A percentile compares a stretch with the other conserved stretches of the same genome.
These are phyloP conservation scores for Loripinus fragilis DNA, from an alignment of 2,888 invertebrate species.

Conservation along the genomic window DNA sequence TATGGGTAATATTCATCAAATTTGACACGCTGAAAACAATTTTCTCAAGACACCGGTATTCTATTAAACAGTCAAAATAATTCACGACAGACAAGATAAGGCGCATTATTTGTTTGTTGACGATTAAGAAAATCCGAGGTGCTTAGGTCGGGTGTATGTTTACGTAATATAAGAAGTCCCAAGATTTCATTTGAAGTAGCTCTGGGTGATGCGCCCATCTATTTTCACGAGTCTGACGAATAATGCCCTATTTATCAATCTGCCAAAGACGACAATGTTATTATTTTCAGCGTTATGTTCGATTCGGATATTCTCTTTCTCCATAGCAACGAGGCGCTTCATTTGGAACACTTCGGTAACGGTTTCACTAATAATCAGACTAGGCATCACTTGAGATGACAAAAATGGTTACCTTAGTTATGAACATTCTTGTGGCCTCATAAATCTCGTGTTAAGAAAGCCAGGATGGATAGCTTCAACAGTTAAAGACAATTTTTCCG, in stretches of 20 bases:
- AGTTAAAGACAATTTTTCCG: constrained; percentile 47
- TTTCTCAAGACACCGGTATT: constrained; percentile 6
- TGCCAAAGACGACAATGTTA: constrained; percentile 15
- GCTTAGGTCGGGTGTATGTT: neutral
- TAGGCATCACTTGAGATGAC: no score
- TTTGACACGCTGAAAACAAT: constrained; percentile 6
- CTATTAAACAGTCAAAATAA: constrained; percentile 1
- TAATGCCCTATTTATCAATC: constrained; percentile 36
- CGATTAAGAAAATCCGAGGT: no score
- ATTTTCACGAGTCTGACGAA: constrained; percentile 38
- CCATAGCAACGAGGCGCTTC: neutral
- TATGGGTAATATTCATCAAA: constrained; percentile 19
- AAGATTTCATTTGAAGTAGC: neutral
- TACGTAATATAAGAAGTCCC: constrained; percentile 34
- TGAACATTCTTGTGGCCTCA: neutral
- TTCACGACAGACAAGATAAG: constrained; percentile 5
- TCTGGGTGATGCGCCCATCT: neutral
- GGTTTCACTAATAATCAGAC: neutral
- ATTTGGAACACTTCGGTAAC: constrained; percentile 7
- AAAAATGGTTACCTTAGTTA: neutral
- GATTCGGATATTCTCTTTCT: constrained; percentile 6
- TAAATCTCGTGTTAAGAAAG: neutral
- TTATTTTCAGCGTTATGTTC: neutral
- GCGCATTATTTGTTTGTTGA: neutral
- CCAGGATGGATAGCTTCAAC: constrained; percentile 18